A percentile compares a stretch with the other conserved stretches of the same genome.
phyloP scores from a whole-genome alignment of 2,888 invertebrate genomes.

The Podabrus alpinus region DNA sequence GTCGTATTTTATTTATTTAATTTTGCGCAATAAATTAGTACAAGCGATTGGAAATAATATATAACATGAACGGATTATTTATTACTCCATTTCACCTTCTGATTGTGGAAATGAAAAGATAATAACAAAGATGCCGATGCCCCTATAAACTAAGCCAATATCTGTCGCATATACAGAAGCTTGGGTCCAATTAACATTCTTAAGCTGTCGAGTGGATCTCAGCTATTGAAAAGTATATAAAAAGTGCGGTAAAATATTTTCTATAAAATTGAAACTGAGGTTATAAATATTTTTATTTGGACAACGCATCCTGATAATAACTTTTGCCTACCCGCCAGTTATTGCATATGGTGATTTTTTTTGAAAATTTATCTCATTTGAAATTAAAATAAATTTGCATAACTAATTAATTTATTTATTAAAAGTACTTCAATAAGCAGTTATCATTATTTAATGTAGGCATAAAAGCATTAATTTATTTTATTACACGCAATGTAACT shows the following conservation, averaged over 20 bases:
- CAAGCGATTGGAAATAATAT: constrained; percentile 2
- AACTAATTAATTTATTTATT: not conserved
- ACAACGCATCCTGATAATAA: not conserved
- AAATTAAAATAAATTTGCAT: not conserved
- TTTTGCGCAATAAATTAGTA: constrained; percentile 7
- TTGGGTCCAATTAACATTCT: constrained; percentile 17
- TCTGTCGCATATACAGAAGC: constrained; percentile 17
- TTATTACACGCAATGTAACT: not conserved
- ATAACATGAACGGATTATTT: constrained; percentile 13
- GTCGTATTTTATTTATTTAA: not conserved
- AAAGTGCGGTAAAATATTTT: not conserved
- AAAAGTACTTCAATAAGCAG: not conserved
- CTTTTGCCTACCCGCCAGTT: not conserved
- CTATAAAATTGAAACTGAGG: not conserved
- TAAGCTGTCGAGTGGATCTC: constrained; percentile 9
- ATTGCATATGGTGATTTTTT: not conserved
- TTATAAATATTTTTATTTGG: not conserved
- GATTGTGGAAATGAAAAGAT: constrained; percentile 13
- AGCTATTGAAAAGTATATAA: not conserved
- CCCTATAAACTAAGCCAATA: constrained; percentile 11
- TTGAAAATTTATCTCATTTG: not conserved
- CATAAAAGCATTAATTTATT: not conserved
- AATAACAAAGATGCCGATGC: constrained; percentile 17
- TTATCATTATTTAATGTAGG: not conserved
- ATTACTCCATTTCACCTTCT: constrained; percentile 16